Percentiles rank a stretch among this genome's conserved stretches.
Conservation (phyloP, 2,113 vertebrate species). For the Galbula dea region DNA sequence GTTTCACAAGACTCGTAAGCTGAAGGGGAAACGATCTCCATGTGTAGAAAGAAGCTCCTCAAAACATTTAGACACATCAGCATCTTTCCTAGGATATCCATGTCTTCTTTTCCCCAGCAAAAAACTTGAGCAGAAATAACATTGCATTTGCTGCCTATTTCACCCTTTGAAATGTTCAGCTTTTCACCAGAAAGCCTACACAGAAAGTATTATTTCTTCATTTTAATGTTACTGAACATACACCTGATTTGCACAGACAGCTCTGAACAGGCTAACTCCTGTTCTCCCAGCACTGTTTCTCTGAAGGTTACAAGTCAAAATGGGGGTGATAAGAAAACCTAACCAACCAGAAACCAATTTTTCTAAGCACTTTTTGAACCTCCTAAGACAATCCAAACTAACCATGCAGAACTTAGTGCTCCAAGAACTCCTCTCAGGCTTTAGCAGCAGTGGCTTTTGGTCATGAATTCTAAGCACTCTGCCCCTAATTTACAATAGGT, state of each 20-base stretch:
- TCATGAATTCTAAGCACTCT: not conserved
- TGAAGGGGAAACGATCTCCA: not conserved
- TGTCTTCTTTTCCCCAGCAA: not conserved
- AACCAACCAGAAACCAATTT: not conserved
- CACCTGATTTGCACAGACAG: not conserved
- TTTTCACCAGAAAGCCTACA: not conserved
- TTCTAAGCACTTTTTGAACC: not conserved
- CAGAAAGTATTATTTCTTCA: not conserved
- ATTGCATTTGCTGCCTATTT: not conserved
- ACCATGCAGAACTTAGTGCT: accelerated
- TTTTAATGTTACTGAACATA: not conserved
- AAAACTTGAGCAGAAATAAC: not conserved
- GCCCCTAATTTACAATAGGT: not conserved
- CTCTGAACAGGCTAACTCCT: not conserved
- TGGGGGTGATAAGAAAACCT: not conserved
- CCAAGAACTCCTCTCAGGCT: not conserved
- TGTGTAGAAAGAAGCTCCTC: not conserved
- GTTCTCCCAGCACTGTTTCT: not conserved
- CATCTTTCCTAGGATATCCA: not conserved
- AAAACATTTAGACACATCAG: not conserved
- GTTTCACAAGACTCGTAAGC: not conserved
- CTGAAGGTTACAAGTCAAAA: not conserved
- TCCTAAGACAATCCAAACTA: not conserved
- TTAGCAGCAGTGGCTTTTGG: not conserved
- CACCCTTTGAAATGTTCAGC: not conserved